Base-by-base conservation (phyloP, 2,888 invertebrate genomes). In the Pherbina coryleti region DNA sequence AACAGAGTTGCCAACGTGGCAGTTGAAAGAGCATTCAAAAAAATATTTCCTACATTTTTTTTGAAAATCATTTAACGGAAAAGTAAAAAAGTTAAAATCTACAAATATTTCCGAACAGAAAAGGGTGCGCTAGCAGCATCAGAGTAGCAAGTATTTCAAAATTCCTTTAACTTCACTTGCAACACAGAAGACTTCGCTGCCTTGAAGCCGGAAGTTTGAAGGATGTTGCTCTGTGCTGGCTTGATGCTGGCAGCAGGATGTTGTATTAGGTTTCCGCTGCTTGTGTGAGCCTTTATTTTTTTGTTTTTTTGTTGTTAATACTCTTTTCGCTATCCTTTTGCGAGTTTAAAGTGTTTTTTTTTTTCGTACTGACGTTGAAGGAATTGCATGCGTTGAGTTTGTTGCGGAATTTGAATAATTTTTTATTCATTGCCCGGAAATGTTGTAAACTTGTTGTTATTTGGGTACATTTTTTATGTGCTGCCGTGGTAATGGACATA, bases 361-460 rank as follows among this genome's bases (percentile, higher is more conserved):
- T 5, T 51, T n/a, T 69, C 14, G 17, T 51, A 22, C 22, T 51
- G 69, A 69, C 22, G 49, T 49, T 51, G 44, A 51, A 69, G 69
- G 69, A 49, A 51, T 51, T 49, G 69, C 25, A 49, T 49, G 69
- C 49, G 49, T 22, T 51, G 69, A 37, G 11, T 22, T 69, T 51
- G 17, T 49, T 25, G 49, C 28, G 69, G 69, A 51, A 69, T 69
- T 69, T 69, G 69, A 51, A 69, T 69, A 69, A 69, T 69, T 69
- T 69, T 69, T 49, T 69, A 69, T 69, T 69, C 69, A 69, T 69
- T 51, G 69, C 51, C 51, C 22, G 49, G 69, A 69, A 49, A 49
- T 69, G 69, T 51, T 69, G 69, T 69, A 49, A 19, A 51, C 49
- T 69, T 60, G 57, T 64, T 64, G 64, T 44, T 37, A 19, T 67